These are phyloP conservation scores for Paratilapia polleni DNA, from an alignment of 2,113 vertebrate species.

Conservation along the genomic window DNA sequence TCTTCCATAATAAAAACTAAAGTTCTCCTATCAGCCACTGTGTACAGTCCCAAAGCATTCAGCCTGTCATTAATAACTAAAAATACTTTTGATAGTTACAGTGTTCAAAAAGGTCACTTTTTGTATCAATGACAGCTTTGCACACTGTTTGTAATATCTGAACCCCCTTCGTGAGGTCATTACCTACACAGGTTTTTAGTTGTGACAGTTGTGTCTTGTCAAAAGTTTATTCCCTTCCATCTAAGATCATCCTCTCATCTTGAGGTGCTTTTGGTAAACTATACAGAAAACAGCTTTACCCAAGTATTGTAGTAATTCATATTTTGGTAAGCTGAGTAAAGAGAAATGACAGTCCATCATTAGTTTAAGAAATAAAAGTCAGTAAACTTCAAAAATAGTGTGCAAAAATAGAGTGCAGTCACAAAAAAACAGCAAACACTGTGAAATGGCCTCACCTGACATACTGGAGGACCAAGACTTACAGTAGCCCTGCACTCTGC, in stretches of 20 bases:
- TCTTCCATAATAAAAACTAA: slow-evolving; percentile 21
- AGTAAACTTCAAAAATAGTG: not conserved
- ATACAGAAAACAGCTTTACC: not conserved
- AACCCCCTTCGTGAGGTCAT: not conserved
- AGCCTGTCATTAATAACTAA: not conserved
- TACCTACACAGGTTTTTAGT: not conserved
- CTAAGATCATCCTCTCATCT: not conserved
- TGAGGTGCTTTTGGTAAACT: rapidly evolving
- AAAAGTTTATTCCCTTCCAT: not conserved
- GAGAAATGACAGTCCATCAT: not conserved
- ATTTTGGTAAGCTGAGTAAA: not conserved
- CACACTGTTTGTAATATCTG: not conserved
- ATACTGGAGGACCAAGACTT: not conserved
- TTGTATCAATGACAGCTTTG: not conserved
- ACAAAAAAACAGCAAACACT: not conserved
- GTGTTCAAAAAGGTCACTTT: not conserved
- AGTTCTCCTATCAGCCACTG: slow-evolving; percentile 7
- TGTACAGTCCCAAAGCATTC: slow-evolving; percentile 7
- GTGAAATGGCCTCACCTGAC: not conserved
- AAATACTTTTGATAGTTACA: not conserved
- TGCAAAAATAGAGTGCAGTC: not conserved
- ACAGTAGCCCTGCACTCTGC: not conserved
- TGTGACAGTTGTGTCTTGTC: not conserved
- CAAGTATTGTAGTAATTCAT: not conserved
- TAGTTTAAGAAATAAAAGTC: not conserved